Evolutionary conservation across 2,797 vertebrate species (phyloP).

Genomic region (Falco columbarius): DNA sequence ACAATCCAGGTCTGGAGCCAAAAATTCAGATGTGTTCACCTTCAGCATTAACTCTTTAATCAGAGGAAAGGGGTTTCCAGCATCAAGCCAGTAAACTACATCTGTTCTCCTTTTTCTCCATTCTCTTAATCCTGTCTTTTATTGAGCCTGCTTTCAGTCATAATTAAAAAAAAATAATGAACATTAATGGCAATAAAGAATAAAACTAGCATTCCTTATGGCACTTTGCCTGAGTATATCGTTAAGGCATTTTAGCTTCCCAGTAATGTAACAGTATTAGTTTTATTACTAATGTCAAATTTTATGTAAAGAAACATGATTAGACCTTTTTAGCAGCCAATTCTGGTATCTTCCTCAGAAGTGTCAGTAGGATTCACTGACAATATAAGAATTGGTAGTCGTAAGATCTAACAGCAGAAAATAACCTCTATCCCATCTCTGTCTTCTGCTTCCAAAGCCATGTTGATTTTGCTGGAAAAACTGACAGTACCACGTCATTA

Average conservation of each 20-base stretch:
- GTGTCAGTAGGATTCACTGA: neutral
- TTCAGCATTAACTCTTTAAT: neutral
- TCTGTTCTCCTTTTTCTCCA: neutral
- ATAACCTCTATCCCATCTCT: neutral
- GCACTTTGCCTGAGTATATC: neutral
- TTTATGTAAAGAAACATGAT: neutral
- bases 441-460: constrained; percentile 12
- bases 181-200: neutral
- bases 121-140: neutral
- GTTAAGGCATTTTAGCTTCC: neutral
- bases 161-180: neutral
- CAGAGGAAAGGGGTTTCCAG: neutral
- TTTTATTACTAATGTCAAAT: neutral
- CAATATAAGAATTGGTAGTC: neutral
- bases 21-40: neutral
- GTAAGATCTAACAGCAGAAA: neutral
- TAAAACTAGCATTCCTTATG: neutral
- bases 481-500: neutral
- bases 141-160: neutral
- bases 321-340: neutral
- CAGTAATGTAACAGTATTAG: neutral
- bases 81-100: neutral
- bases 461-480: neutral
- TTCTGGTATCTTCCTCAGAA: neutral
- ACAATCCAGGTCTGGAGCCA: neutral